Evolutionary conservation across 2,797 vertebrate genomes (phyloP).

Genomic region (Falco biarmicus): DNA sequence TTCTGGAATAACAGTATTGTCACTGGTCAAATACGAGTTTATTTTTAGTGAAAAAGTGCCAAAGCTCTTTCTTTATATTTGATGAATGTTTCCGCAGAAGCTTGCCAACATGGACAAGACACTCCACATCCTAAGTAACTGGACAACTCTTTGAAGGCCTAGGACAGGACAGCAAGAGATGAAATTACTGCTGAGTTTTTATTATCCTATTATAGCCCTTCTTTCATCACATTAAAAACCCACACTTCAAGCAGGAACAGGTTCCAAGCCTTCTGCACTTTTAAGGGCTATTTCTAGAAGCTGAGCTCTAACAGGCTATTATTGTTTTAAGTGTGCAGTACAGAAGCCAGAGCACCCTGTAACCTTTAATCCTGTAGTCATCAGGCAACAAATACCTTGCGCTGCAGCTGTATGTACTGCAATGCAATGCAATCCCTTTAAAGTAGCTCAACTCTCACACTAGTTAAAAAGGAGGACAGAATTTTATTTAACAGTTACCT

Average conservation of each 20-base stretch:
- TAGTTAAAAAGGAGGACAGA: background rate
- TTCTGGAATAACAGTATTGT: background rate
- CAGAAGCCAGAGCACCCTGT: slow-evolving; percentile 13
- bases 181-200: slow-evolving; percentile 47
- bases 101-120: background rate
- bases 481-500: background rate
- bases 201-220: slow-evolving; percentile 37
- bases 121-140: background rate
- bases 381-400: background rate
- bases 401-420: background rate
- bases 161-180: background rate
- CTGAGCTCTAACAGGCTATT: background rate
- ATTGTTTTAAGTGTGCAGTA: slow-evolving; percentile 3
- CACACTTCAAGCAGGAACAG: slow-evolving; percentile 30
- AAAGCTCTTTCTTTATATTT: background rate
- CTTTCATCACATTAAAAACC: slow-evolving; percentile 40
- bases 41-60: background rate
- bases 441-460: background rate
- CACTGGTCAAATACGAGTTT: background rate
- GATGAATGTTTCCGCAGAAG: background rate
- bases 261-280: slow-evolving; percentile 15
- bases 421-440: background rate
- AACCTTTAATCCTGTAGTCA: slow-evolving; percentile 9
- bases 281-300: slow-evolving; percentile 38
- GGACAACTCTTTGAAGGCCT: background rate